phyloP scores from a whole-genome alignment of 2,113 vertebrate genomes.

The Saguinus imperator region DNA sequence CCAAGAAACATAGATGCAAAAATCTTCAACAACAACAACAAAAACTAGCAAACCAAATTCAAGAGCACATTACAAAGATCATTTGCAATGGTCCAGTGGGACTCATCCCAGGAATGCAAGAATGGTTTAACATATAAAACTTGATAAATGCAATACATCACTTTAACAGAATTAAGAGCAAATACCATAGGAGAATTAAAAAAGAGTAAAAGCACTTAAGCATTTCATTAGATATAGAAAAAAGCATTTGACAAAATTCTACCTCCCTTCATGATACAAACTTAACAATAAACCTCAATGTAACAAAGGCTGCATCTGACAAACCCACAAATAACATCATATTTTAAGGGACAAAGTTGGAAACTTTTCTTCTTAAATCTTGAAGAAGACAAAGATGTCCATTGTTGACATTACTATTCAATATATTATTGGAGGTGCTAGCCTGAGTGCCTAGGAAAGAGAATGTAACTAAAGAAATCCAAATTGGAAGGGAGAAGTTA shows the following conservation, averaged over 20 bases:
- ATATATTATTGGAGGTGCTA: neutral
- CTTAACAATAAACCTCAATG: neutral
- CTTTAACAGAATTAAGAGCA: neutral
- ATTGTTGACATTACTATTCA: neutral
- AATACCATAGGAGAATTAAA: neutral
- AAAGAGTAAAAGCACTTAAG: no score
- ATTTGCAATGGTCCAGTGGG: neutral
- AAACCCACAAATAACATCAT: neutral
- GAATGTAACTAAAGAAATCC: neutral
- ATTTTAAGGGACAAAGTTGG: neutral
- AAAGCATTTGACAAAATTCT: neutral
- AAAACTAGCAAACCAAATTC: neutral
- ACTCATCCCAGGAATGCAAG: neutral
- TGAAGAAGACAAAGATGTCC: neutral
- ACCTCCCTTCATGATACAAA: neutral
- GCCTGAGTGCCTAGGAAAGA: neutral
- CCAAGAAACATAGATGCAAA: neutral
- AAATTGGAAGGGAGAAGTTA: neutral
- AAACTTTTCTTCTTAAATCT: neutral
- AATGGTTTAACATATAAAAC: neutral
- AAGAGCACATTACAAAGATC: neutral
- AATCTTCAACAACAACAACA: neutral
- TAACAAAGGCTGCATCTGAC: neutral
- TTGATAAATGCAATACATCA: neutral
- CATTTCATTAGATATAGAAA: neutral